Base-by-base conservation (phyloP, 2,113 vertebrate species). In the Oxygymnocypris stewartii region DNA sequence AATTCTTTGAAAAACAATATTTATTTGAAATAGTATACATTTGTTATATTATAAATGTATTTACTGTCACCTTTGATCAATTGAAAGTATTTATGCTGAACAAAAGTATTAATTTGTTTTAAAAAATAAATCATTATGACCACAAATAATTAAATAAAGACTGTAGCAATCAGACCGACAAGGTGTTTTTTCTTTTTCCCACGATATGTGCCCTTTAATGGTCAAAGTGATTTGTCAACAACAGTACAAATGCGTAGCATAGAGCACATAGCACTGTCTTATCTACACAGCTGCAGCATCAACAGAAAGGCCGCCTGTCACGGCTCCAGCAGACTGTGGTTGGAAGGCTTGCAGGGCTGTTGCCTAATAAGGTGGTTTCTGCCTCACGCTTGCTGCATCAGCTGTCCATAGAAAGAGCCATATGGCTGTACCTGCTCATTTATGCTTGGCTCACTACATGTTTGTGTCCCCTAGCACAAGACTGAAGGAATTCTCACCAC, bases 281-380 rank as follows among this genome's bases (percentile, higher is more conserved):
- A 61, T 84, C 65, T 74, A 28, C 75, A 85, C 35, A 89, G 77
- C 82, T 81, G 88, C 69, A 87, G 47, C 31, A 80, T 37, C 59
- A 54, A 75, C 79, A 67, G 25, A 31, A 85, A 63, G 9, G 54
- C 23, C 44, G 65, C 44, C 31, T 63, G 67, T 78, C 82, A 71
- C 51, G 8, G 42, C 61, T 76, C 71, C 82, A 57, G 57, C 40
- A 84, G 67, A 81, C 47, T 44, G 57, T 47, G 67, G 79, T 84
- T 63, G 71, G 65, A 87, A 74, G 54, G 16, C 71, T 79, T 73
- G 40, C 59, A 71, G 74, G 79, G 65, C 25, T 84, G 44, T 67
- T 82, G 71, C 82, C 74, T 88, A 44, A 71, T 84, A 84, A 77
- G 78, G 71, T 51, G 65, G 23, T 79, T 44, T 83, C n/a, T 84